Evolutionary conservation across 2,113 vertebrate species (phyloP).

Genomic region (Grus americana): DNA sequence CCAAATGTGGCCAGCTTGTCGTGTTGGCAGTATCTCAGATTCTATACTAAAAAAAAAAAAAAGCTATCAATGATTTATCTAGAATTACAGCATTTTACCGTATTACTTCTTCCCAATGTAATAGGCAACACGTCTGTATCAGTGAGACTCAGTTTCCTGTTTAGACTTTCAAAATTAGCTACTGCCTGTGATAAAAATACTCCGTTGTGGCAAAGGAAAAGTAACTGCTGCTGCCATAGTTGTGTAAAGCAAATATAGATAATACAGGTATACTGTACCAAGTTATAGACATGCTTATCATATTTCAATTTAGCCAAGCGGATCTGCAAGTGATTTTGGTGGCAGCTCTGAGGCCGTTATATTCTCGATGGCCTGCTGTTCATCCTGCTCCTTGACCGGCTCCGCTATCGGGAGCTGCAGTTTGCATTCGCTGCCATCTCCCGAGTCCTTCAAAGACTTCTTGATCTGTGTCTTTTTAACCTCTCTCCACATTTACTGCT

Average conservation of each 20-base stretch:
- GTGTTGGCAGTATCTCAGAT: not conserved
- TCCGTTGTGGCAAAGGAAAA: not conserved
- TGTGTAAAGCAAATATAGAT: not conserved
- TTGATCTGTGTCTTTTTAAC: conserved; percentile 33
- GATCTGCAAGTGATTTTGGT: not conserved
- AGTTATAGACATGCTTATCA: not conserved
- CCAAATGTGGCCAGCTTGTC: not conserved
- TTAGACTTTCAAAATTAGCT: not conserved
- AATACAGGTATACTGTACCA: not conserved
- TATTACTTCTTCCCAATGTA: not conserved
- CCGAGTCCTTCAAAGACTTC: not conserved
- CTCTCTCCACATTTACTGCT: conserved; percentile 10
- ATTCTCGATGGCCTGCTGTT: not conserved
- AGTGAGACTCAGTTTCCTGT: not conserved
- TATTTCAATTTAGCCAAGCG: not conserved
- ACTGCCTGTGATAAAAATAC: not conserved
- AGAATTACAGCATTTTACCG: not conserved
- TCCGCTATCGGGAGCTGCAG: not conserved
- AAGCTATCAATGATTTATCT: not conserved
- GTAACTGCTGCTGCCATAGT: not conserved
- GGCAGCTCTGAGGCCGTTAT: not conserved
- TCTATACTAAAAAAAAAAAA: not conserved
- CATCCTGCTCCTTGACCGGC: not conserved
- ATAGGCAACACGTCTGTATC: not conserved
- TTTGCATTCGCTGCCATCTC: not conserved